Base-by-base conservation (phyloP, 2,888 invertebrate species). In the Lysandra bellargus region DNA sequence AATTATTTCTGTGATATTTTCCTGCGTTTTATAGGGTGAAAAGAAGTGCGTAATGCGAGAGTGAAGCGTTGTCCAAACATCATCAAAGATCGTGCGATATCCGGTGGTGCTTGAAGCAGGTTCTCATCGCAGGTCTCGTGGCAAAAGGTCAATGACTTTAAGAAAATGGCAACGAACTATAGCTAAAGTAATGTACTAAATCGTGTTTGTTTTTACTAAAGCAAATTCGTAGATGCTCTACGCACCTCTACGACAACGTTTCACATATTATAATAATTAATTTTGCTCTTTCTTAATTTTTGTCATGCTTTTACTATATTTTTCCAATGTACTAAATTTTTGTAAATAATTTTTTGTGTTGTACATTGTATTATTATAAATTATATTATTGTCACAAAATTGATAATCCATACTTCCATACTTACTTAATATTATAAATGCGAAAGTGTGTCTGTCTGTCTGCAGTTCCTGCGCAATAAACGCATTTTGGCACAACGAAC, bases 11-110 rank as follows among this genome's bases (percentile, higher is more conserved):
- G n/a, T 61, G 12, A 30, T 30, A 30, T 69, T 69, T 30, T 69
- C 30, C 14, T 12, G 64, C 9, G 30, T 69, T 69, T 17, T 33
- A 2, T 64, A 64, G 30, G 64, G 30, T 30, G 33, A 14, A 69
- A 30, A 23, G 64, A 12, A 69, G 30, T 69, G 12, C 30, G 64
- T 69, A 69, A 30, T 12, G 64, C 12, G 64, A 69, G 33, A 33
- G 30, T 69, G 64, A 30, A 69, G 64, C 64, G 64, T 69, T 33
- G 30, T 69, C 64, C 64, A 69, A 69, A 69, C 33, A 69, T 33
- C 30, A 69, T 33, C 64, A 69, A 69, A 69, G 64, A 69, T 33
- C 64, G 64, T 69, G 64, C 30, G 9, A 69, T 69, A 69, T 69
- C 64, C 64, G 64, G 30, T 14, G 30, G 64, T 69, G 12, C 33